Evolutionary conservation across 2,797 vertebrate species (phyloP).

Genomic region (Oryzias dopingdopingensis): DNA sequence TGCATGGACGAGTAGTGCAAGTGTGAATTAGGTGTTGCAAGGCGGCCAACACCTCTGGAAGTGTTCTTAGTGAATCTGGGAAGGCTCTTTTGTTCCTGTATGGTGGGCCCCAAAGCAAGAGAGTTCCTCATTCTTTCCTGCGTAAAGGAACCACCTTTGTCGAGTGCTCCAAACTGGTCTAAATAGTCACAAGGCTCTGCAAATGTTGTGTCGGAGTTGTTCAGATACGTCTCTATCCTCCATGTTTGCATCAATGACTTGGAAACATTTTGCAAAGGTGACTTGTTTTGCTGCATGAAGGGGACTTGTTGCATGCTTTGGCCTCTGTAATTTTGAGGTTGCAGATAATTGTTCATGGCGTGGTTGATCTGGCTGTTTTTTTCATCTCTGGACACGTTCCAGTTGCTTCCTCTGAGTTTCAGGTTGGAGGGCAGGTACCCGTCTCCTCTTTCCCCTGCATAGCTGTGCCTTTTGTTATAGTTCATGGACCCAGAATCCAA

Average conservation of each 20-base stretch:
- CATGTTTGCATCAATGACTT: slow-evolving; percentile 89
- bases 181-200: slow-evolving; percentile 76
- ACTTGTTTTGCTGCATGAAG: slow-evolving; percentile 86
- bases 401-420: slow-evolving; percentile 75
- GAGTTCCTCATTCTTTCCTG: slow-evolving; percentile 87
- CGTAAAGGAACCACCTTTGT: slow-evolving; percentile 75
- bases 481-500: slow-evolving; percentile 75
- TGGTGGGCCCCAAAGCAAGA: slow-evolving; percentile 82
- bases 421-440: slow-evolving; percentile 60
- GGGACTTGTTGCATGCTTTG: slow-evolving; percentile 79
- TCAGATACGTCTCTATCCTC: slow-evolving; percentile 93
- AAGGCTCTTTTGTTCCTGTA: slow-evolving; percentile 86
- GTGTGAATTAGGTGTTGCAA: slow-evolving; percentile 35
- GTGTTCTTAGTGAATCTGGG: slow-evolving; percentile 80
- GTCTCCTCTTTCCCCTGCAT: slow-evolving; percentile 90
- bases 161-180: slow-evolving; percentile 79
- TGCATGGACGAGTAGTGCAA: slow-evolving; percentile 67
- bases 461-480: slow-evolving; percentile 93
- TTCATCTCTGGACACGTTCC: slow-evolving; percentile 84
- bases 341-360: slow-evolving; percentile 72
- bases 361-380: slow-evolving; percentile 61
- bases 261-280: slow-evolving; percentile 85
- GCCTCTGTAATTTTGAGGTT: slow-evolving; percentile 76
- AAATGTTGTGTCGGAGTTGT: slow-evolving; percentile 77
- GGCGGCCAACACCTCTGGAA: slow-evolving; percentile 72